Conservation (phyloP, 2,113 vertebrate genomes). For the Sigmodon hispidus region DNA sequence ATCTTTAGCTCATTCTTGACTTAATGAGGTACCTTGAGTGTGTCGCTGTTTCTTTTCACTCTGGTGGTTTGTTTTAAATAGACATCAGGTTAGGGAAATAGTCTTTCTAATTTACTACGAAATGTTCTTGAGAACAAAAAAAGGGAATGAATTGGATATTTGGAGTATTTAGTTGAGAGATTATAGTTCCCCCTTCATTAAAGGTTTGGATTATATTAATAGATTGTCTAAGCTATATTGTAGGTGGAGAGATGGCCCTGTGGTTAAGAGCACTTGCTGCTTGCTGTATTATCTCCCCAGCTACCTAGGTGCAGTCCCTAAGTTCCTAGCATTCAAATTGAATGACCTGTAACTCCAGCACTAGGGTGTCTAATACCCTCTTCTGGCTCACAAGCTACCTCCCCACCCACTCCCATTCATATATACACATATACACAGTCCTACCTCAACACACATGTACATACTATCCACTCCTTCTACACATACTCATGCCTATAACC, state of each 20-base stretch:
- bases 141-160: not conserved
- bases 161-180: not conserved
- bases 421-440: not conserved
- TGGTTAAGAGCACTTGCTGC: not conserved
- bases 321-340: not conserved
- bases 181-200: conserved; percentile 8
- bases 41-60: not conserved
- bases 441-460: not conserved
- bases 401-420: not conserved
- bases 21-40: conserved; percentile 37
- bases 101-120: conserved; percentile 15
- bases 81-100: not conserved
- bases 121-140: not conserved
- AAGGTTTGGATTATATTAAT: not conserved
- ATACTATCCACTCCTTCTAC: not conserved
- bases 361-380: not conserved
- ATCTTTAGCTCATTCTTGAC: conserved; percentile 36
- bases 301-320: not conserved
- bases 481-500: not conserved
- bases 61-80: conserved; percentile 45
- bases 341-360: not conserved
- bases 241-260: not conserved
- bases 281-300: not conserved
- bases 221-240: not conserved
- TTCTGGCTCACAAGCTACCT: not conserved